These are phyloP conservation scores for Pseudomugil gertrudae DNA, from an alignment of 2,797 vertebrate genomes.

Conservation along the genomic window DNA sequence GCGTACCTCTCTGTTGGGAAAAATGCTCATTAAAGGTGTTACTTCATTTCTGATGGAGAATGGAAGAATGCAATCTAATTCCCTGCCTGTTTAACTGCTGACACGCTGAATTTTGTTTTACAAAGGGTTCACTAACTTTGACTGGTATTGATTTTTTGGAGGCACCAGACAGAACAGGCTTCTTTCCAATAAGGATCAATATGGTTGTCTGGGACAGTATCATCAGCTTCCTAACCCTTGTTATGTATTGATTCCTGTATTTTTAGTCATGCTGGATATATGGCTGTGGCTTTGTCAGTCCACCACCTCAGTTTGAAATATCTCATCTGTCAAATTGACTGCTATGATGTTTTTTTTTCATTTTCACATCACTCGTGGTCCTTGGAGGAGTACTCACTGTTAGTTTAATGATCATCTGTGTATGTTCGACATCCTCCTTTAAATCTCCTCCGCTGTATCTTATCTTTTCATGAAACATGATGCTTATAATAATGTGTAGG, in stretches of 20 bases:
- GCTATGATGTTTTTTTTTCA: neutral
- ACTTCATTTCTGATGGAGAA: slow-evolving; percentile 1
- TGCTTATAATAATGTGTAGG: slow-evolving; percentile 6
- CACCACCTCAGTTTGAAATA: neutral
- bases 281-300: neutral
- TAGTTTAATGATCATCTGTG: neutral
- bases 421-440: slow-evolving; percentile 8
- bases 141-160: slow-evolving; percentile 54
- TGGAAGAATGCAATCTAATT: neutral
- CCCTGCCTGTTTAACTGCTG: neutral
- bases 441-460: slow-evolving; percentile 4
- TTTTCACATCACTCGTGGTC: neutral
- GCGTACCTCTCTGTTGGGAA: no score
- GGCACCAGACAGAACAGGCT: slow-evolving; percentile 58
- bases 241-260: slow-evolving; percentile 17
- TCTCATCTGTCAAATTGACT: neutral
- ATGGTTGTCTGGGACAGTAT: slow-evolving; percentile 40
- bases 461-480: slow-evolving; percentile 1
- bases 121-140: slow-evolving; percentile 43
- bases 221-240: slow-evolving; percentile 5
- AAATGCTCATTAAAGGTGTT: neutral
- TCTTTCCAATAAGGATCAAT: slow-evolving; percentile 60
- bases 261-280: neutral
- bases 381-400: neutral
- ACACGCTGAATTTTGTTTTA: slow-evolving; percentile 9